phyloP scores from a whole-genome alignment of 1,140 invertebrate species.

The Pararge aegeria region DNA sequence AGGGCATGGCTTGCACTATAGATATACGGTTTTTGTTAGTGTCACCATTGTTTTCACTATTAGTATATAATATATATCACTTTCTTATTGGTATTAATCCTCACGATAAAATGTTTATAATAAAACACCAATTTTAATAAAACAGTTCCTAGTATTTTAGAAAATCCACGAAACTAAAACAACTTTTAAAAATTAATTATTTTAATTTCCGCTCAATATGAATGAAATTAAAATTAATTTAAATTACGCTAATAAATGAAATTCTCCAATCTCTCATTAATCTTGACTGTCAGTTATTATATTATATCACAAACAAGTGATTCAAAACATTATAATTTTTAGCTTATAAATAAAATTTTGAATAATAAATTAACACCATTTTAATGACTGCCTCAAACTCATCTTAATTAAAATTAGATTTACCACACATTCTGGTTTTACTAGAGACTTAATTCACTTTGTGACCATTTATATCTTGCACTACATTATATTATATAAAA shows the following conservation, averaged over 20 bases:
- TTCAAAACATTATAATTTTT: conserved; percentile 16
- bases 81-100: no score
- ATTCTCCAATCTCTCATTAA: conserved; percentile 12
- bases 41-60: no score
- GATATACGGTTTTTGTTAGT: no score
- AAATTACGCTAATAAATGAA: conserved; percentile 2
- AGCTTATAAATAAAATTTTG: background rate
- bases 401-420: background rate
- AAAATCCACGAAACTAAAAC: background rate
- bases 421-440: background rate
- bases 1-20: no score
- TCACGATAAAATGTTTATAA: no score
- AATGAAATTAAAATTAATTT: conserved; percentile 7
- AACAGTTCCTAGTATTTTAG: background rate
- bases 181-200: background rate
- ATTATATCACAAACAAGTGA: conserved; percentile 21
- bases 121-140: background rate
- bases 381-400: background rate
- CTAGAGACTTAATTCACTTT: background rate
- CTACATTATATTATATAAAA: no score
- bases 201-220: conserved; percentile 6
- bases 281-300: conserved; percentile 17
- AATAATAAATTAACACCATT: conserved; percentile 4
- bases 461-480: no score
- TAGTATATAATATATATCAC: no score